These are phyloP conservation scores for Hydrolagus affinis DNA, from an alignment of 2,113 vertebrate genomes.

Conservation along the genomic window DNA sequence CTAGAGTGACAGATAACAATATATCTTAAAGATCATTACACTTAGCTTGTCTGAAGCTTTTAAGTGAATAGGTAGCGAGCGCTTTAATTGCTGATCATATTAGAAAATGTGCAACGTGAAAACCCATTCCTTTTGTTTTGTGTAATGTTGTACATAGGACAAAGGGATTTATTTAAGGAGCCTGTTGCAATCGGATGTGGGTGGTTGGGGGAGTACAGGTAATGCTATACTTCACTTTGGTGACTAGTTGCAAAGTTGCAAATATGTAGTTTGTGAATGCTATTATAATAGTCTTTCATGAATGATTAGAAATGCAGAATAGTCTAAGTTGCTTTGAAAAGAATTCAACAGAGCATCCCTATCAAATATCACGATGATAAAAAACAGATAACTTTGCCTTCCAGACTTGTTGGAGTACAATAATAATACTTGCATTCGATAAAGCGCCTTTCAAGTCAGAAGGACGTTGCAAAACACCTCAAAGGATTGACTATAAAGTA, in stretches of 20 bases:
- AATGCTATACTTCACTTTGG: too few relatives aligned
- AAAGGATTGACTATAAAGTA: too few relatives aligned
- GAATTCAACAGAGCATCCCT: not conserved
- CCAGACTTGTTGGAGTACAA: too few relatives aligned
- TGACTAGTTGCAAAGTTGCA: not conserved
- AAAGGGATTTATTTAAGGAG: slow-evolving; percentile 8
- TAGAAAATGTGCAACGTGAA: slow-evolving; percentile 14
- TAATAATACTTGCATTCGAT: too few relatives aligned
- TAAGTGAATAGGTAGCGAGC: not conserved
- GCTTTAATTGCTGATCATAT: slow-evolving; percentile 4
- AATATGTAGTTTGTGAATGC: not conserved
- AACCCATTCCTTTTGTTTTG: slow-evolving; percentile 9
- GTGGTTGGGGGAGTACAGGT: too few relatives aligned
- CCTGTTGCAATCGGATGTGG: not conserved
- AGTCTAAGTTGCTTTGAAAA: not conserved
- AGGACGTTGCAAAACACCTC: too few relatives aligned
- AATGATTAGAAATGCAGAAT: not conserved
- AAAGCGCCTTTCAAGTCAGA: too few relatives aligned
- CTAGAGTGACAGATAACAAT: slow-evolving; percentile 29
- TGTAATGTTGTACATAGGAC: not conserved
- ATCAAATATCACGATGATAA: not conserved
- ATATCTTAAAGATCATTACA: slow-evolving; percentile 30
- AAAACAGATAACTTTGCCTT: not conserved
- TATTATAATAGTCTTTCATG: not conserved
- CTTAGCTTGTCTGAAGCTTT: slow-evolving; percentile 26